phyloP scores from a whole-genome alignment of 2,797 vertebrate genomes.

The Crenuchus spilurus region DNA sequence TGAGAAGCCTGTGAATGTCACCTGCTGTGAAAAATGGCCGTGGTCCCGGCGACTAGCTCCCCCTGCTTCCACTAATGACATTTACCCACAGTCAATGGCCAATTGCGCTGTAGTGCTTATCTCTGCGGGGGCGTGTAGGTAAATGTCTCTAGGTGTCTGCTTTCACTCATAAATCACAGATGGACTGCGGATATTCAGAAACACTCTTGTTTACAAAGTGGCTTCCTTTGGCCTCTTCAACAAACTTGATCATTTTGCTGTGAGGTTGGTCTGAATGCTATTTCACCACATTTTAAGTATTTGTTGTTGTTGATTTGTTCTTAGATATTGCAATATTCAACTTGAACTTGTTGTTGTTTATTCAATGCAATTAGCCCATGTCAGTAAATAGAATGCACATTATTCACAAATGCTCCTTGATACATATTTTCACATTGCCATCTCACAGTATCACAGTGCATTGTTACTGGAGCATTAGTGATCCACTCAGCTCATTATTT shows the following conservation, averaged over 20 bases:
- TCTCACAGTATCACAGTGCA: too few relatives aligned
- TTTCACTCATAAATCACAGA: not conserved
- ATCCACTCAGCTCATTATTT: too few relatives aligned
- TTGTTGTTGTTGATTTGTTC: too few relatives aligned
- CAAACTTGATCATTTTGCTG: not conserved
- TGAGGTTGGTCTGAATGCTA: too few relatives aligned
- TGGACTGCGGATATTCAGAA: not conserved
- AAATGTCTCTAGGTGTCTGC: not conserved
- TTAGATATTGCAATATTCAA: too few relatives aligned
- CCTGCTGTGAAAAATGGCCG: not conserved
- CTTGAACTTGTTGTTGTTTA: too few relatives aligned
- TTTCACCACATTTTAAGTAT: too few relatives aligned
- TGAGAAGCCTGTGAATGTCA: conserved; percentile 11
- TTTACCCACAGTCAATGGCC: conserved; percentile 31
- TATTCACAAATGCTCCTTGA: too few relatives aligned
- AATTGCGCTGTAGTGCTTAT: not conserved
- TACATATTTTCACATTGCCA: too few relatives aligned
- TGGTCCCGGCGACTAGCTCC: not conserved
- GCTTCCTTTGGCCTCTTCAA: not conserved
- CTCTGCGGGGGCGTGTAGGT: not conserved
- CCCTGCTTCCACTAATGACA: conserved; percentile 22
- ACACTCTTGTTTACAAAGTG: not conserved
- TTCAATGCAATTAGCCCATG: too few relatives aligned
- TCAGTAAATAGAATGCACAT: too few relatives aligned
- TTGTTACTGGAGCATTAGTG: too few relatives aligned